These are phyloP conservation scores for Pogonus chalceus DNA, from an alignment of 1,140 invertebrate species.

Conservation along the genomic window DNA sequence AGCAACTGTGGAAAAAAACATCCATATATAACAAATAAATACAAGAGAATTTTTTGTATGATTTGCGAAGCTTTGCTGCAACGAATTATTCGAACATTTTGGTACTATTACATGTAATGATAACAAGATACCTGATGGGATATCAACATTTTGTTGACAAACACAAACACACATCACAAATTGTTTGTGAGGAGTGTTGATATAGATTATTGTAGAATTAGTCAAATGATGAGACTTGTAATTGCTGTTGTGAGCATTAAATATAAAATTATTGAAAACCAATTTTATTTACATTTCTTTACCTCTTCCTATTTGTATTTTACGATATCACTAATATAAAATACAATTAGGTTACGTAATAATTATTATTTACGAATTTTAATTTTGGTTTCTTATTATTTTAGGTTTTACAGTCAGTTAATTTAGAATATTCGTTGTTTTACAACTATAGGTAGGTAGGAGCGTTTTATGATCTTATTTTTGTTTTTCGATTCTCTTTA, in stretches of 20 bases:
- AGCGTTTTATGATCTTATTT: too few relatives aligned
- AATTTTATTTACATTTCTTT: not conserved
- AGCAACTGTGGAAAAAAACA: constrained; percentile 9
- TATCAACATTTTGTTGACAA: not conserved
- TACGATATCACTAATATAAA: too few relatives aligned
- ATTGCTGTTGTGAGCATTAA: constrained; percentile 34
- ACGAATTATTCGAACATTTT: not conserved
- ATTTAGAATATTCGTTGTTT: too few relatives aligned
- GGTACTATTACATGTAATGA: too few relatives aligned
- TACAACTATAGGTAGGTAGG: too few relatives aligned
- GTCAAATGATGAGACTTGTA: constrained; percentile 18
- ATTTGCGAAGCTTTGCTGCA: not conserved
- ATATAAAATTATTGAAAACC: constrained; percentile 12
- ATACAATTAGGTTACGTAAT: too few relatives aligned
- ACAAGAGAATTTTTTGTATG: not conserved
- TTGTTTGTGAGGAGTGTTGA: not conserved
- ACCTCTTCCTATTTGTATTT: not conserved
- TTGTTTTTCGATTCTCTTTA: too few relatives aligned
- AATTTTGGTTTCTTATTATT: too few relatives aligned
- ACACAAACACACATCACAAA: not conserved
- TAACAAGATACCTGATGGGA: too few relatives aligned
- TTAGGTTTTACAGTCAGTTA: too few relatives aligned
- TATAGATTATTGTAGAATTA: not conserved
- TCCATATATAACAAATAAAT: not conserved
- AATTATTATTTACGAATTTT: too few relatives aligned